Percentiles rank a stretch among this genome's conserved stretches.
Evolutionary conservation across 2,113 vertebrate species (phyloP).

Genomic region (rabbit (Oryctolagus cuniculus)): mOryCun1.1 NC_091449.1:49531501-49532000

Average conservation of each 20-base stretch:
- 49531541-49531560: neutral
- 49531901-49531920: no score
- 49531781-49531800: no score
- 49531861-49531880: no score
- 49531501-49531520: neutral
- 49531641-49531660: neutral
- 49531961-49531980: no score
- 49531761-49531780: no score
- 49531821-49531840: no score
- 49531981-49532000: no score
- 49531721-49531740: neutral
- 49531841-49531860: no score
- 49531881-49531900: no score
- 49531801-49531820: no score
- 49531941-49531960: no score
- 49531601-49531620: neutral
- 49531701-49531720: neutral
- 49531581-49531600: neutral
- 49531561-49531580: conserved; percentile 8
- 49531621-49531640: neutral
- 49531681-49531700: neutral
- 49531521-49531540: neutral
- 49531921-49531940: no score
- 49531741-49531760: neutral
- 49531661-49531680: neutral